Evolutionary conservation across 2,797 vertebrate genomes (phyloP), one percentile per base, ranked within the genome.

Genomic region (Falco columbarius): DNA sequence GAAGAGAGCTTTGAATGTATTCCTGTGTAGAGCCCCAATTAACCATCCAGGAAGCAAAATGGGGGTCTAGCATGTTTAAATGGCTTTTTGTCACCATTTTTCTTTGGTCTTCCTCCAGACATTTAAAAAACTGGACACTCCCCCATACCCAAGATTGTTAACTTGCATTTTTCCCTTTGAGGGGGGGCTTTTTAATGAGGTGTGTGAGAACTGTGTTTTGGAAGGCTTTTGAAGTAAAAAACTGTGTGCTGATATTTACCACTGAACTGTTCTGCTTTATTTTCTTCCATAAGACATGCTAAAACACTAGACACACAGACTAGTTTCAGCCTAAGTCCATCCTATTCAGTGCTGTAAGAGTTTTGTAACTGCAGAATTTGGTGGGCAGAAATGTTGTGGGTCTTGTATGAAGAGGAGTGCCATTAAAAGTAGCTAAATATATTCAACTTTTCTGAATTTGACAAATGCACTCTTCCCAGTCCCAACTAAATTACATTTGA

Each of bases 371-470:
- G 36, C 70, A 93, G 38, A 81, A 72, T 88, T 72, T 58, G 38
- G 34, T 89, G 49, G 42, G 58, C 51, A 83, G 70, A 86, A 83
- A 72, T 81, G 83, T 75, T 93, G 81, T 86, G 71, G 70, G 46
- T 92, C 54, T 90, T 5, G 20, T 58, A 36, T 44, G 86, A 75
- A 81, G 76, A 90, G 42, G 26, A 79, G 90, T 84, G 54, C 62
- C 65, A 40, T 79, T 90, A 36, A 68, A 90, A 95, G 46, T 81
- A 59, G 52, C 66, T 81, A 84, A 90, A 95, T 94, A 89, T 79
- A 72, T 86, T 88, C 42, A 75, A 5, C n/a, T 59, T 92, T 96
- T 94, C 65, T 4, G 32, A 88, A 85, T 91, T 91, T 95, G 88
- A 86, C 68, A 93, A 54, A 61, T 58, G 13, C 7, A 19, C 49